Base-by-base conservation (phyloP, 37 sponge, comb jelly and placozoan species). In the Crambe crambe region DNA sequence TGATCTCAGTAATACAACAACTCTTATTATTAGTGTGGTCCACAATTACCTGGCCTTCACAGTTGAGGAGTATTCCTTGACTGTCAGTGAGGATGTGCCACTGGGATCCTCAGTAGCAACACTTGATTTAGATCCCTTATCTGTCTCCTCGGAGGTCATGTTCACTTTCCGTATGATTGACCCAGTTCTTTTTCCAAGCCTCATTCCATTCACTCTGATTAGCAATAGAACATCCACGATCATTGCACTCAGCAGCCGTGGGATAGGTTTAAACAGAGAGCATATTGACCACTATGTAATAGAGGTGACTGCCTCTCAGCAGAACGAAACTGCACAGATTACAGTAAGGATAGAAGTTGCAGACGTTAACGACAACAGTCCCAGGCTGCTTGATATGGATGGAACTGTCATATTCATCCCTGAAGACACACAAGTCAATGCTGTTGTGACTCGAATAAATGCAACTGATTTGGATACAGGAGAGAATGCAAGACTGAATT, bases 391-490 rank as follows among this genome's bases (percentile, higher is more conserved):
- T 25, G 62, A 70, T 15, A 1, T 25, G 6, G 6, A 30, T 2
- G 23, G 59, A 22, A 25, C 81, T 72, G 62, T 61, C 1, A 30
- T 69, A 37, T 3, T 42, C 29, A 30, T 72, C 21, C 21, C 2
- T 2, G 81, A 81, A 23, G 27, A 37, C 8, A 25, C 25, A 23
- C 10, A 43, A 6, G 26, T 57, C 17, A 12, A 8, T 1, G 34
- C 73, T 37, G 0, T 40, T 0, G 41, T 81, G 37, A 42, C 25
- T 27, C 63, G 35, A 42, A 34, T 59, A 15, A 56, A 70, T 39
- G 81, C 73, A n/a, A 72, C 39, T 61, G 81, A 81, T 40, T 40
- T 58, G 26, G 81, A 81, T 40, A 61, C 21, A 21, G 81, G 81
- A 62, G 59, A 4, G 41, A 81, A 81, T 39, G 35, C 63, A 2